phyloP scores from a whole-genome alignment of 2,888 invertebrate genomes.

The Hirtodrosophila cameraria region DNA sequence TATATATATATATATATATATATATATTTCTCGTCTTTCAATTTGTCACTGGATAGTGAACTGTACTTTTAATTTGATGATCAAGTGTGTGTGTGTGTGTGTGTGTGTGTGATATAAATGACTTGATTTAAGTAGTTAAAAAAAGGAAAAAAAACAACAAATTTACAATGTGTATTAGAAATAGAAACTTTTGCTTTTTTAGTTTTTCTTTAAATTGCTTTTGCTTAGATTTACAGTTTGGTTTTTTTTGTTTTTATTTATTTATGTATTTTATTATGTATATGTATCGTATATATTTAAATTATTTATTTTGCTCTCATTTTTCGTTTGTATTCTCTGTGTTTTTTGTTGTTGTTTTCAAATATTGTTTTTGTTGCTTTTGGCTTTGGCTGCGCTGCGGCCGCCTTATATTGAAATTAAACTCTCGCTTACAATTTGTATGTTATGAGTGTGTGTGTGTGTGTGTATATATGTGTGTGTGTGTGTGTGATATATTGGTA shows the following conservation, averaged over 20 bases:
- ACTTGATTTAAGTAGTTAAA: slow-evolving; percentile 18
- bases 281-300: slow-evolving; percentile 40
- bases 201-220: slow-evolving; percentile 50
- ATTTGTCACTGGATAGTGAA: slow-evolving; percentile 48
- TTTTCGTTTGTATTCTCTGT: slow-evolving; percentile 15
- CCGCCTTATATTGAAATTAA: slow-evolving; percentile 33
- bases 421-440: slow-evolving; percentile 38
- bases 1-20: background rate
- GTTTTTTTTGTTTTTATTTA: slow-evolving; percentile 18
- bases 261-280: slow-evolving; percentile 30
- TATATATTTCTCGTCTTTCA: slow-evolving; percentile 9
- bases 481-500: slow-evolving; percentile 57
- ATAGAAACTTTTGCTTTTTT: slow-evolving; percentile 56
- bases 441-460: slow-evolving; percentile 18
- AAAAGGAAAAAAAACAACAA: slow-evolving; percentile 35
- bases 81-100: background rate
- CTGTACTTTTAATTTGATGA: slow-evolving; percentile 25
- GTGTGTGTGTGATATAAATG: slow-evolving; percentile 17
- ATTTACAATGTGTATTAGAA: slow-evolving; percentile 51
- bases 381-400: slow-evolving; percentile 66
- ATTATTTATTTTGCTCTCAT: slow-evolving; percentile 25
- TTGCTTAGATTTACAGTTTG: slow-evolving; percentile 58
- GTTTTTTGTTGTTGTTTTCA: slow-evolving; percentile 42
- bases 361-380: slow-evolving; percentile 70
- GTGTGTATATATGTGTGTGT: slow-evolving; percentile 18